phyloP scores from a whole-genome alignment of 2,113 vertebrate species.

The Nerophis lumbriciformis region DNA sequence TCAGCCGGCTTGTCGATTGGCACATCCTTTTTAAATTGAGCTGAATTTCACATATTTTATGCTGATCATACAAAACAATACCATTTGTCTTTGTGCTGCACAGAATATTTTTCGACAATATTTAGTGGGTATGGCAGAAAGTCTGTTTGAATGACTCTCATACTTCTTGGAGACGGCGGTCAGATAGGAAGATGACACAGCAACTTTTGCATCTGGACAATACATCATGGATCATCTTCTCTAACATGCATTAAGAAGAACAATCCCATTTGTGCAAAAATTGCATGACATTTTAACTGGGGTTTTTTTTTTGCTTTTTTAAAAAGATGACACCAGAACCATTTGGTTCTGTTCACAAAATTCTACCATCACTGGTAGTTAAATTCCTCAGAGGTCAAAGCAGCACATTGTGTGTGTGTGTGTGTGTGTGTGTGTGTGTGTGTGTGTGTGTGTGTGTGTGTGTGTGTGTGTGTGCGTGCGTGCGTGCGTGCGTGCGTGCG shows the following conservation, averaged over 20 bases:
- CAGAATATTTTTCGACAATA: conserved; percentile 2
- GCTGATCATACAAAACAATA: conserved; percentile 7
- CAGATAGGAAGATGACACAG: conserved; percentile 18
- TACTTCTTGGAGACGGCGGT: conserved; percentile 18
- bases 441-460: too few species aligned
- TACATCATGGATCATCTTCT: conserved; percentile 35
- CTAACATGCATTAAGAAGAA: conserved; percentile 2
- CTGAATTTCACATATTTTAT: conserved; percentile 5
- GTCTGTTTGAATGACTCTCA: conserved; percentile 6
- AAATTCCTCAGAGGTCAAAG: conserved; percentile 15
- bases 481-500: not conserved
- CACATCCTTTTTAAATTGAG: not conserved
- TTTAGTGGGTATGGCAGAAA: conserved; percentile 1
- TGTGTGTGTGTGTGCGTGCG: too few species aligned
- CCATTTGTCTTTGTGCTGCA: conserved; percentile 24
- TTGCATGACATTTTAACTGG: too few species aligned
- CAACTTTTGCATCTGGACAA: conserved; percentile 53
- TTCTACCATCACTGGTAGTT: not conserved
- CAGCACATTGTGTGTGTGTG: not conserved
- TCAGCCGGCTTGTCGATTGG: too few species aligned
- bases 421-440: not conserved
- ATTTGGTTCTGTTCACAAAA: conserved; percentile 27
- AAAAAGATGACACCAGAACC: conserved; percentile 6
- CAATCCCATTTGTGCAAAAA: not conserved
- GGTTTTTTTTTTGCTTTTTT: too few species aligned